Conservation (phyloP, 1,140 invertebrate species). For the Brachionus plicatilis region DNA sequence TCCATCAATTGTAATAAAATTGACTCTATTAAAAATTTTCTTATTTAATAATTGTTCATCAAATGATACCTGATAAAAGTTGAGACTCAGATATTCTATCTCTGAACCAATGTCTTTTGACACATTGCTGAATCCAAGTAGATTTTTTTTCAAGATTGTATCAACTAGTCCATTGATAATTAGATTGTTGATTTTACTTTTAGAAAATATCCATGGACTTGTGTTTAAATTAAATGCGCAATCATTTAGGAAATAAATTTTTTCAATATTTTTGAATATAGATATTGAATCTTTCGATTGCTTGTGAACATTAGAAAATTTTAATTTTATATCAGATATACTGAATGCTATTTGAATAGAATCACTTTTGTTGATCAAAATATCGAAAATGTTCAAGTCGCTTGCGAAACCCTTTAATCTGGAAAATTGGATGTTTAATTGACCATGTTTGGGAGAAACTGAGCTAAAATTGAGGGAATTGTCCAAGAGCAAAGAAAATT, state of each 20-base stretch:
- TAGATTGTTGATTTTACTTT: not conserved
- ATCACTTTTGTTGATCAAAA: not conserved
- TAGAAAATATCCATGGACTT: not conserved
- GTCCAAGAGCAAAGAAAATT: not conserved
- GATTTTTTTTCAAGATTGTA: not conserved
- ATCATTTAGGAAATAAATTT: not conserved
- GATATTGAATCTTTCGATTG: not conserved
- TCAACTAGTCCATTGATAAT: not conserved
- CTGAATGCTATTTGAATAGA: not conserved
- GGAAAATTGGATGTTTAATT: not conserved
- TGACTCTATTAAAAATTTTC: not conserved
- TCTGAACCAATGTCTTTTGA: not conserved
- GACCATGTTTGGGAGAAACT: too few relatives aligned
- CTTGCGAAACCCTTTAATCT: not conserved
- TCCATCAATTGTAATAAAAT: not conserved
- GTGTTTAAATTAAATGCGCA: not conserved
- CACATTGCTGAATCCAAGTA: not conserved
- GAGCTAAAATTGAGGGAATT: not conserved
- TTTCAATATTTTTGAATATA: not conserved
- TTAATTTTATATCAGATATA: not conserved
- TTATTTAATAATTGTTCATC: not conserved
- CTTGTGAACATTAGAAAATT: not conserved
- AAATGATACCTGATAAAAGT: not conserved
- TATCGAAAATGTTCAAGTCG: not conserved
- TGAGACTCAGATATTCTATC: not conserved